Conservation (phyloP, 2,113 vertebrate genomes). For the Mustela lutreola region DNA sequence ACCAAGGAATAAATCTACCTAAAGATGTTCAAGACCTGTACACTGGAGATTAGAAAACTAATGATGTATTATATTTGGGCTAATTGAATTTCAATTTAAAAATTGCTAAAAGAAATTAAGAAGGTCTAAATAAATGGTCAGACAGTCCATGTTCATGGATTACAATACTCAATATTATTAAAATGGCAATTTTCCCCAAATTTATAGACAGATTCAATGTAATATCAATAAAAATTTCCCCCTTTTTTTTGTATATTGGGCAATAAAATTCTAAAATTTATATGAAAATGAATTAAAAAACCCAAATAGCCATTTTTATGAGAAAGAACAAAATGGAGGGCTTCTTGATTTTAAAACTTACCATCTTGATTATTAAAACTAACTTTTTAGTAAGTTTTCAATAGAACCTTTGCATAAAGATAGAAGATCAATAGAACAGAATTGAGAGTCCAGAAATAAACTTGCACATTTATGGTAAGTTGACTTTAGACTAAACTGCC, state of each 20-base stretch:
- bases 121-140: background rate
- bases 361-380: background rate
- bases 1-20: background rate
- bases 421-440: background rate
- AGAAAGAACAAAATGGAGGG: background rate
- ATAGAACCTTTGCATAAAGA: background rate
- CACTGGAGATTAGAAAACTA: background rate
- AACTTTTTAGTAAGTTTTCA: background rate
- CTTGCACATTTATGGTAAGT: background rate
- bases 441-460: background rate
- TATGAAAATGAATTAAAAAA: background rate
- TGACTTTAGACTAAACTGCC: background rate
- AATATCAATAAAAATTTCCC: background rate
- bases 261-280: background rate
- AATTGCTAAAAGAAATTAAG: background rate
- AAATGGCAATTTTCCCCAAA: background rate
- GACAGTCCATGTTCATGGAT: background rate
- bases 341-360: background rate
- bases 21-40: background rate
- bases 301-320: background rate
- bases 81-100: background rate
- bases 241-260: background rate
- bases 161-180: background rate
- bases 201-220: background rate
- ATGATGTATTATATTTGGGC: background rate